Percentiles rank a stretch among this genome's conserved stretches.
phyloP scores from a whole-genome alignment of 2,113 vertebrate genomes.

The Bubalus kerabau region DNA sequence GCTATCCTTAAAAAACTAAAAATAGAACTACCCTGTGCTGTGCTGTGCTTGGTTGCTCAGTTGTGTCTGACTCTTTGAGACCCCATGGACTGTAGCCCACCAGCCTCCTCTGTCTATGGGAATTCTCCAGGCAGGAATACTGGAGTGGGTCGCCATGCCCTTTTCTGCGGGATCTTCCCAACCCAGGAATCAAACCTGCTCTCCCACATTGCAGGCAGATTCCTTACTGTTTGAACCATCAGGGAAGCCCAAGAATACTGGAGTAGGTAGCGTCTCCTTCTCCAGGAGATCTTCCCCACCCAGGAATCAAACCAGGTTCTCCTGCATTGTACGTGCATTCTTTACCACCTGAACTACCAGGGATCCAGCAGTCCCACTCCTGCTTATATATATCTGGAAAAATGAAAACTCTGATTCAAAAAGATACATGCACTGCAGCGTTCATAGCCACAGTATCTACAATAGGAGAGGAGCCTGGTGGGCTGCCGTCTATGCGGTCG shows the following conservation, averaged over 20 bases:
- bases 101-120: background rate
- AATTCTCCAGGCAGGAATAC: background rate
- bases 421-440: background rate
- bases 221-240: background rate
- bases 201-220: background rate
- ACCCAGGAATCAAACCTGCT: background rate
- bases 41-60: background rate
- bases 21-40: background rate
- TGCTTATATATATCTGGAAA: background rate
- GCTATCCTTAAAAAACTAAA: background rate
- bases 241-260: background rate
- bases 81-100: background rate
- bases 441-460: background rate
- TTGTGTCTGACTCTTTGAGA: background rate
- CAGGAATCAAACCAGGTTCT: background rate
- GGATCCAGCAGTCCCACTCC: background rate
- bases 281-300: background rate
- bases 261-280: background rate
- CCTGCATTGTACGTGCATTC: background rate
- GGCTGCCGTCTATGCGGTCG: too few species aligned
- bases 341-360: background rate
- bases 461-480: background rate
- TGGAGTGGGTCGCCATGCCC: background rate
- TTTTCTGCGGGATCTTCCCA: background rate
- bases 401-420: background rate